Evolutionary conservation across 2,113 vertebrate species (phyloP), one percentile per base, ranked within the genome.

Genomic region (Engraulis encrasicolus): DNA sequence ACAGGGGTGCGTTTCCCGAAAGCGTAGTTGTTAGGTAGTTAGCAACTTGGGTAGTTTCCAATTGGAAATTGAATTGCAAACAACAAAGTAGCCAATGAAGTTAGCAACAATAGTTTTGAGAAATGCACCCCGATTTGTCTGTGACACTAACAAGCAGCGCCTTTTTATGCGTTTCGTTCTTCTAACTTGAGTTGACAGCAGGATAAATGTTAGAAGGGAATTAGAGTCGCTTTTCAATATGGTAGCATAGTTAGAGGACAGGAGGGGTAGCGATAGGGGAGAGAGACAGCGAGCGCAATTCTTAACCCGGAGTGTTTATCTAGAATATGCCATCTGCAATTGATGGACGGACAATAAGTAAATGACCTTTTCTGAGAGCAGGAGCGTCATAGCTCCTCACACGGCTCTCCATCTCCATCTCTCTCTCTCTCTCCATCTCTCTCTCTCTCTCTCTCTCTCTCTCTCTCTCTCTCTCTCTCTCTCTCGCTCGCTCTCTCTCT

Each of bases 291-390:
- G 31, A 74, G 31, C 15, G 31, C 15, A 74, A 27, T 74, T 12
- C 66, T 74, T 74, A 74, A 74, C 66, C 66, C 23, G 31, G 31
- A 74, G 66, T 12, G 31, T 74, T 74, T 74, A 74, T 74, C 66
- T 74, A 74, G 66, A 34, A 74, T 74, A 74, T 74, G 66, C 66
- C 66, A 74, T 74, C 31, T 74, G 66, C 66, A 74, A 74, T 74
- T 17, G 66, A 74, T 1, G 66, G 66, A 74, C 66, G 12, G 66
- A 74, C 66, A 74, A 74, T 61, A 45, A 50, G 50, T 40, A 80
- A 66, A 74, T 23, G 4, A 6, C 11, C 74, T 40, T n/a, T 83
- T 86, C 50, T 49, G 31, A 52, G 45, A 83, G 66, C 66, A 74
- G 66, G 14, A 74, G 66, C 66, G 37, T 78, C 36, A 45, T 40